Base-by-base conservation (phyloP, 2,113 vertebrate genomes). In the Misgurnus mizolepis region DNA sequence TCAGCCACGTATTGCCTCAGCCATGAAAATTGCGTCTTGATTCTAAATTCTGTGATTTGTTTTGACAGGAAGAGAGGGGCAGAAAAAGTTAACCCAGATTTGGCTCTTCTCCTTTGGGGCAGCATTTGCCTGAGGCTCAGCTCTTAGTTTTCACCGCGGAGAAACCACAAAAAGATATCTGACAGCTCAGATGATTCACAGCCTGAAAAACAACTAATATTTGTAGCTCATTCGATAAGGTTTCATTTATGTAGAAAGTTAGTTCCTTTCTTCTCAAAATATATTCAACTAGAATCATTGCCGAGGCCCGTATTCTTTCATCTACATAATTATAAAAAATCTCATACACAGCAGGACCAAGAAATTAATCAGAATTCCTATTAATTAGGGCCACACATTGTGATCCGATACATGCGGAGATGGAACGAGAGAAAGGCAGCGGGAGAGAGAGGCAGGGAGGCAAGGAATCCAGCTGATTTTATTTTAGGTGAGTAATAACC, bases 401-500 rank as follows among this genome's bases (percentile, higher is more conserved):
- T 67, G 61, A 3, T 17, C 55, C 70, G 47, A 66, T 45, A 55
- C 47, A 39, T 40, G 40, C 17, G 72, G 68, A 18, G 45, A 39
- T n/a, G 6, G 60, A 69, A 53, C 40, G 45, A 39, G 76, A 56
- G 61, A 65, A 27, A 73, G 47, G 27, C 56, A 40, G 34, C 27
- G 27, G 27, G 27, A 34, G 27, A 34, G 1, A 34, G 27, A 34
- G 27, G 27, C 27, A 34, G 27, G 27, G 27, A 34, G 27, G 27
- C 1, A 40, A 72, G 53, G 49, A 34, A 62, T 47, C 41, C 7
- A 74, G 70, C 40, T 39, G 70, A 74, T 80, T 67, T 56, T 74
- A 67, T 75, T 80, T n/a, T 41, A 74, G 61, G 55, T 49, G 65
- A 81, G 45, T 65, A 80, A 80, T 80, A 73, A 72, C 17, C 39